A percentile compares a stretch with the other conserved stretches of the same genome.
Conservation (phyloP, 92 coral and sea anemone species). For the Palythoa heliodiscus region DNA sequence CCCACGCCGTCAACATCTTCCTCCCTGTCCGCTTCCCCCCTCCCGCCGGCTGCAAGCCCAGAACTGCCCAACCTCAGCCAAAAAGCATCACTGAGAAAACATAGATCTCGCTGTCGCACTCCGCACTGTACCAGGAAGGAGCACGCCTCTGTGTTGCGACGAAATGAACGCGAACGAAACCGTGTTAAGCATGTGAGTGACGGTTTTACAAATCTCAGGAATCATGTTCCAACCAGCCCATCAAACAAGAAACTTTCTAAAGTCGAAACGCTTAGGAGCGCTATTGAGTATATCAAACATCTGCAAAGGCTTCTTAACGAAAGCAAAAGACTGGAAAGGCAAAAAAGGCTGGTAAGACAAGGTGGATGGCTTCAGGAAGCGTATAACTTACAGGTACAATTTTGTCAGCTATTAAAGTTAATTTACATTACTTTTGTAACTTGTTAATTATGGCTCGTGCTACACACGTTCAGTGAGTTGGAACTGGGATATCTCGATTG, state of each 20-base stretch:
- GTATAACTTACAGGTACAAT: conserved; percentile 58
- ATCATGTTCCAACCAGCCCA: conserved; percentile 81
- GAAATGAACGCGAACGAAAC: conserved; percentile 93
- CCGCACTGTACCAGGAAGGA: conserved; percentile 83
- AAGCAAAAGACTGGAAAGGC: conserved; percentile 76
- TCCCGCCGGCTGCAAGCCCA: conserved; percentile 55
- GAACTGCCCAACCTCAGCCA: conserved; percentile 54
- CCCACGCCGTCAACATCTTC: conserved; percentile 50
- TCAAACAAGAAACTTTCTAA: conserved; percentile 93
- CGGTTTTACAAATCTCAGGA: conserved; percentile 87
- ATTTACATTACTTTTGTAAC: conserved; percentile 19
- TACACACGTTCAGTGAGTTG: conserved; percentile 2
- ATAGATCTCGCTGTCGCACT: conserved; percentile 71
- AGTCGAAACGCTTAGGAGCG: conserved; percentile 88
- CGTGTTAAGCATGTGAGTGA: conserved; percentile 95
- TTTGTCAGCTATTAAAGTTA: conserved; percentile 8
- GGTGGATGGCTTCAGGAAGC: conserved; percentile 74
- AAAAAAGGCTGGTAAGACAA: conserved; percentile 69
- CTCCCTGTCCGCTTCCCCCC: conserved; percentile 51
- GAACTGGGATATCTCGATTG: neutral
- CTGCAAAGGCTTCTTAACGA: conserved; percentile 86
- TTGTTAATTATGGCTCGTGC: conserved; percentile 41
- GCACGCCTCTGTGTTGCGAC: conserved; percentile 78
- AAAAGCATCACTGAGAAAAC: conserved; percentile 48
- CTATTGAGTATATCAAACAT: conserved; percentile 90